These are phyloP conservation scores for Diuraphis noxia DNA, from an alignment of 1,140 invertebrate genomes.

Conservation along the genomic window DNA sequence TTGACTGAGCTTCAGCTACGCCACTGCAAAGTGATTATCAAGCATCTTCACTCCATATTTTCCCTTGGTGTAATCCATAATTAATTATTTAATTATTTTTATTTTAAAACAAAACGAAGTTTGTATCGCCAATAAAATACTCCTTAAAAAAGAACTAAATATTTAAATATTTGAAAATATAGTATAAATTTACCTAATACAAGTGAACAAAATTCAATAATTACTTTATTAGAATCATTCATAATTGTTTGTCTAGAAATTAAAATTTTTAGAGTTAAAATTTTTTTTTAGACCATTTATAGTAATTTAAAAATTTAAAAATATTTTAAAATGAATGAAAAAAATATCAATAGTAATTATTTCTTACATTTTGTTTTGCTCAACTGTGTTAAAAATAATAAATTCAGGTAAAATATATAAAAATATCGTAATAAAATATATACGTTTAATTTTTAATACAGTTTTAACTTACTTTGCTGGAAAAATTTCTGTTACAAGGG, in stretches of 20 bases:
- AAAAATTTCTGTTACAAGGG: conserved; percentile 54
- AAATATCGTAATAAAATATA: background rate
- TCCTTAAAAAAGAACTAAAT: no score
- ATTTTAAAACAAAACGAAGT: no score
- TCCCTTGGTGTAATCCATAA: no score
- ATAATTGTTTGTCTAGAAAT: background rate
- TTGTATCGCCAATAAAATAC: no score
- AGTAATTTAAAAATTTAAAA: background rate
- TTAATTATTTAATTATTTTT: no score
- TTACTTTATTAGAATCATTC: background rate
- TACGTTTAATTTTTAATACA: background rate
- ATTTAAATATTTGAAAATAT: no score
- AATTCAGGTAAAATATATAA: no score
- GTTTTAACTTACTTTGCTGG: conserved; percentile 54
- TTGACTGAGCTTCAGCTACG: no score
- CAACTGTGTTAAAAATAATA: background rate
- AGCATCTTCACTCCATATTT: no score
- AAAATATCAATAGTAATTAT: background rate
- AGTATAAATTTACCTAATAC: background rate
- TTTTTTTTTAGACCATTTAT: background rate
- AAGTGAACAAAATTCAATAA: background rate
- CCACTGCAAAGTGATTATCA: no score
- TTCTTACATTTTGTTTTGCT: background rate
- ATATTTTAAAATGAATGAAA: background rate
- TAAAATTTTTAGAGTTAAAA: background rate